Base-by-base conservation (phyloP, 2,113 vertebrate genomes). In the Melanostigma gelatinosum region DNA sequence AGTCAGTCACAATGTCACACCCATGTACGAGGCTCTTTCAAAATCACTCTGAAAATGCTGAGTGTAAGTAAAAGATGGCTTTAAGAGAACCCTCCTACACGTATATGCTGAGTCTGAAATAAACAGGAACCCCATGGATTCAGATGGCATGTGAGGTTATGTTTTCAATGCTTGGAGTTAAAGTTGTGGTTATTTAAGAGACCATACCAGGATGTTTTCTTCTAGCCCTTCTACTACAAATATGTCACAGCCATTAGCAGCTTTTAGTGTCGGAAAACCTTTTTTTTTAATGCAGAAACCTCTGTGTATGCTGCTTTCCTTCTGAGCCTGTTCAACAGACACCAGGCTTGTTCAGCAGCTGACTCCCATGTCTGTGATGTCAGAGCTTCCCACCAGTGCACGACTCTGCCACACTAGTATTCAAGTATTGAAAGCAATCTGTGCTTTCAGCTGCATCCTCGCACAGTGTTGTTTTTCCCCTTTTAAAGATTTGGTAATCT, bases 41-140 rank as follows among this genome's bases (percentile, higher is more conserved):
- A 22, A 78, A 70, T 60, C 50, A 71, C 73, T 79, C 71, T 72
- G 60, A 85, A 83, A 85, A 81, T 61, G 24, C 83, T 52, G 48
- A 38, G 78, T 80, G 72, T 89, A 88, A 90, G 89, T 88, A 87
- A 86, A 85, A 80, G 69, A 85, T 72, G 79, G 75, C 73, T 87
- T 88, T 55, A 87, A 88, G 77, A 82, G 85, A 90, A 72, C 67
- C 58, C 89, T 90, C 88, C 89, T 83, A 75, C 87, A 88, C 77
- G 79, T 81, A 81, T 81, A 81, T 80, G 64, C 82, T 88, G 36
- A 46, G 67, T 70, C 85, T 86, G 76, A 88, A 77, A 88, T 74
- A 57, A 87, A 76, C 52, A 78, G 62, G 20, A 78, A 75, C n/a
- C 86, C 77, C 64, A 40, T 62, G 79, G 77, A 88, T 32, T 86